Evolutionary conservation across 2,888 invertebrate genomes (phyloP).

Genomic region (Tiphia femorata): DNA sequence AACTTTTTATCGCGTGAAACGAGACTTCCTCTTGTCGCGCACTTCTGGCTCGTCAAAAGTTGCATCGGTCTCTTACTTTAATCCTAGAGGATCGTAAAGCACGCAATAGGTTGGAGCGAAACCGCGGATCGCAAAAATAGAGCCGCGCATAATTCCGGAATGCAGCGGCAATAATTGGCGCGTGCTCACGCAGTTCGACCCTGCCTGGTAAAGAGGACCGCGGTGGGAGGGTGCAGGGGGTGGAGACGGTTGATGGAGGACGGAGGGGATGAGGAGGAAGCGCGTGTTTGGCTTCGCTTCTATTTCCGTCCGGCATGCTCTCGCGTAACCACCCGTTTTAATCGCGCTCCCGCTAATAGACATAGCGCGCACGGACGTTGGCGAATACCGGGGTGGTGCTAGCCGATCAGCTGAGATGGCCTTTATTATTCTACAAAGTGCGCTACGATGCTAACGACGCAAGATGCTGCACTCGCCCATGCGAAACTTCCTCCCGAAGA

Average conservation of each 20-base stretch:
- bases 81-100: neutral
- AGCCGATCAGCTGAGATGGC: conserved; percentile 43
- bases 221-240: neutral
- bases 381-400: conserved; percentile 15
- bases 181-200: conserved; percentile 28
- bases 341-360: conserved; percentile 50
- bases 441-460: no score
- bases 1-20: no score
- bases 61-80: no score
- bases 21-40: no score
- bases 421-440: no score
- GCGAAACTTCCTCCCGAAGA: no score
- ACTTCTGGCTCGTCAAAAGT: no score
- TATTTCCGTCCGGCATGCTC: conserved; percentile 57
- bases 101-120: neutral
- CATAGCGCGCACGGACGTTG: conserved; percentile 17
- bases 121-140: conserved; percentile 28
- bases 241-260: neutral
- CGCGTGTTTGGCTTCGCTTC: conserved; percentile 54
- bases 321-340: conserved; percentile 60
- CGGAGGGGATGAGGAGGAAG: conserved; percentile 8
- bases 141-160: conserved; percentile 30
- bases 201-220: neutral
- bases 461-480: no score
- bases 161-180: conserved; percentile 42